Evolutionary conservation across 1,140 invertebrate genomes (phyloP).

Genomic region (Cydia fagiglandana): DNA sequence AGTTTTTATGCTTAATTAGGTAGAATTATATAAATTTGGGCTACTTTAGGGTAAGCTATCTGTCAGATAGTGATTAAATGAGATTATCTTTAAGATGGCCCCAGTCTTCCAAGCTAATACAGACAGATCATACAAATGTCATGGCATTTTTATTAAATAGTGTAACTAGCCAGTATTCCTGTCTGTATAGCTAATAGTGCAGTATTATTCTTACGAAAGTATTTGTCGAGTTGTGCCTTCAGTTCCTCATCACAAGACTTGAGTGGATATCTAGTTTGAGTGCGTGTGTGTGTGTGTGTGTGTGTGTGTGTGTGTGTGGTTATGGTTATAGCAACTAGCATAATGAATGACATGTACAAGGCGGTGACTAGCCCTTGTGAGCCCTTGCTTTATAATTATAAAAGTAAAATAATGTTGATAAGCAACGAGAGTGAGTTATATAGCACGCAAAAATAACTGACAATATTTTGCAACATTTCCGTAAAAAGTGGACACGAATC

Average conservation of each 20-base stretch:
- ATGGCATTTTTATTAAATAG: background rate
- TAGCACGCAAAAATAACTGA: no score
- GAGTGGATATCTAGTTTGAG: constrained; percentile 11
- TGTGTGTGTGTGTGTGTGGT: background rate
- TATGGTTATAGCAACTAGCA: background rate
- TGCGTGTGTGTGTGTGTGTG: background rate
- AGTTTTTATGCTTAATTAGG: constrained; percentile 19
- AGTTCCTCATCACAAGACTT: constrained; percentile 28
- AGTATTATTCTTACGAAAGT: constrained; percentile 34
- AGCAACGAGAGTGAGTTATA: no score
- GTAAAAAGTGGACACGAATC: no score
- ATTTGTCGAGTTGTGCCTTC: constrained; percentile 24
- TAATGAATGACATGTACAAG: background rate
- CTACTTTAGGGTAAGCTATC: constrained; percentile 11
- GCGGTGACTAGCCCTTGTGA: no score
- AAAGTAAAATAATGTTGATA: no score
- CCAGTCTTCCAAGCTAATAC: constrained; percentile 24
- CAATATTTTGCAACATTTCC: no score
- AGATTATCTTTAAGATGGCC: constrained; percentile 11
- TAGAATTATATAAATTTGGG: background rate
- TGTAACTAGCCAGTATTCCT: background rate
- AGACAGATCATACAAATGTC: background rate
- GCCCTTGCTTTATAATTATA: no score
- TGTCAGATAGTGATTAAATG: constrained; percentile 6
- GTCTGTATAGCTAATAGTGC: constrained; percentile 28